A percentile compares a stretch with the other conserved stretches of the same genome.
Evolutionary conservation across 2,113 vertebrate genomes (phyloP).

Genomic region (Lethenteron reissneri): DNA sequence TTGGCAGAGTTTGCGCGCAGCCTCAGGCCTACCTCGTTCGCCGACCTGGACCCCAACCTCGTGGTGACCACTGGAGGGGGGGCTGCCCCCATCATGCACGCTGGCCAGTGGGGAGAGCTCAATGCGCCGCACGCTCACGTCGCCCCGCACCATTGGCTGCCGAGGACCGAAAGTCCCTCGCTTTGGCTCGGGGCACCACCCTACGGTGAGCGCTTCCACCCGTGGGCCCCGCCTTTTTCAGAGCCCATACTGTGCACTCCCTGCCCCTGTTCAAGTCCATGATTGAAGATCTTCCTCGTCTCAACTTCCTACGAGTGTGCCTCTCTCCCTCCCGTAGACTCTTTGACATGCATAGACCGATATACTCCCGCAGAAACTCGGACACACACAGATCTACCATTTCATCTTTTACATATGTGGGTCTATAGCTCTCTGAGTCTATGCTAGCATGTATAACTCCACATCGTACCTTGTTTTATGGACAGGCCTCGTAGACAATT

Average conservation of each 20-base stretch:
- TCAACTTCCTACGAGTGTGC: no score
- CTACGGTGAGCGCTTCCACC: constrained; percentile 37
- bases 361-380: no score
- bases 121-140: constrained; percentile 49
- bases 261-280: no score
- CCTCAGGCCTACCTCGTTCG: constrained; percentile 55
- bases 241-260: not conserved
- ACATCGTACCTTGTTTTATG: no score
- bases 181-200: constrained; percentile 90
- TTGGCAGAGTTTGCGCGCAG: constrained; percentile 68
- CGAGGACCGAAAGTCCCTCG: constrained; percentile 74
- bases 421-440: no score
- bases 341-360: no score
- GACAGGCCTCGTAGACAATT: no score
- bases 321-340: no score
- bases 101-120: constrained; percentile 47
- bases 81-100: constrained; percentile 23
- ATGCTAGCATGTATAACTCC: no score
- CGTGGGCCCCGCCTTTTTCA: not conserved
- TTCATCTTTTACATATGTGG: no score
- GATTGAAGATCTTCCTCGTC: no score
- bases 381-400: no score
- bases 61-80: constrained; percentile 39
- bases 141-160: constrained; percentile 73
- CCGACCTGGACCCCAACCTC: constrained; percentile 63